Evolutionary conservation across 2,888 invertebrate species (phyloP).

Genomic region (Lasioglossum villosulum): DNA sequence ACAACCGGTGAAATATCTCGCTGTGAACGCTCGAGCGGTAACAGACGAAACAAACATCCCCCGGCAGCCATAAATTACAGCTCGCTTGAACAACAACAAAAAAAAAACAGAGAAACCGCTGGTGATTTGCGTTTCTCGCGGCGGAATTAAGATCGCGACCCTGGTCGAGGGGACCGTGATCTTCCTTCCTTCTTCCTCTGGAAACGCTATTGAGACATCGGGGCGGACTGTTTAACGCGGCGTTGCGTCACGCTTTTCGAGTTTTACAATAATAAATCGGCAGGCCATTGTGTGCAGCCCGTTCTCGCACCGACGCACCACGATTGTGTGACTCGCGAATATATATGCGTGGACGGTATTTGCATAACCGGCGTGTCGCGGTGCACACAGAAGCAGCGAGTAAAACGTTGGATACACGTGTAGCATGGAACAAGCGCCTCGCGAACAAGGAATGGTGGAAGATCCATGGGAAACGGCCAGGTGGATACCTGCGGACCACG

Average conservation of each 20-base stretch:
- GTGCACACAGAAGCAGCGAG: conserved; percentile 63
- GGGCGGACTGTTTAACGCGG: conserved; percentile 69
- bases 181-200: background rate
- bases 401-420: conserved; percentile 68
- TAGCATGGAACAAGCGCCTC: conserved; percentile 58
- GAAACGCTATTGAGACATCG: conserved; percentile 76
- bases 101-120: background rate
- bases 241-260: conserved; percentile 76
- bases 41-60: conserved; percentile 54
- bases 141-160: conserved; percentile 69
- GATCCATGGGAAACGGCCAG: conserved; percentile 68
- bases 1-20: conserved; percentile 46
- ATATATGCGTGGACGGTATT: conserved; percentile 72
- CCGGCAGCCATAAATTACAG: conserved; percentile 52
- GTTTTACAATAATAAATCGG: conserved; percentile 80
- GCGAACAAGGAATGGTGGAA: conserved; percentile 59
- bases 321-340: background rate
- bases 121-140: conserved; percentile 46
- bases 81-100: conserved; percentile 4
- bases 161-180: conserved; percentile 5
- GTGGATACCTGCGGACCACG: conserved; percentile 55
- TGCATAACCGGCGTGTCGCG: conserved; percentile 78
- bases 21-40: conserved; percentile 22
- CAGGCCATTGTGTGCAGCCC: conserved; percentile 70
- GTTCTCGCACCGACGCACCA: background rate